These are phyloP conservation scores for Microtus ochrogaster DNA, from an alignment of 2,113 vertebrate genomes.

Conservation along the genomic window DNA sequence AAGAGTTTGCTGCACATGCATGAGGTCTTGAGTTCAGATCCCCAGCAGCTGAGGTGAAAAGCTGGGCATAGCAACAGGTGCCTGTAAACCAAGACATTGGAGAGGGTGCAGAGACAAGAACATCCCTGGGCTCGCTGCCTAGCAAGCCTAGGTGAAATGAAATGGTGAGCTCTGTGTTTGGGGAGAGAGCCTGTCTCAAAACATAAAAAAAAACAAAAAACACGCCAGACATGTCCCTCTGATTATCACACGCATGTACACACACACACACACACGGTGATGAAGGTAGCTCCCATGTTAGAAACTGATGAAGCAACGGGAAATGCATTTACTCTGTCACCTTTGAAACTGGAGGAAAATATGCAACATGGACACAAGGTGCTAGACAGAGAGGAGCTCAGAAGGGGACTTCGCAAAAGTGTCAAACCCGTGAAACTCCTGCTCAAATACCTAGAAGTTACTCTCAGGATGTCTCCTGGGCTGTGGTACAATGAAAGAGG, in stretches of 20 bases:
- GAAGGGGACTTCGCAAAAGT: not conserved
- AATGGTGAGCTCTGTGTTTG: too few species aligned
- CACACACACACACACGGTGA: not conserved
- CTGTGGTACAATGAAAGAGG: not conserved
- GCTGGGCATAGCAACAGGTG: not conserved
- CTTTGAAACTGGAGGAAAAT: conserved; percentile 18
- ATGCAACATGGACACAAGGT: not conserved
- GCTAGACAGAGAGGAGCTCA: not conserved
- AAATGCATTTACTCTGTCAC: not conserved
- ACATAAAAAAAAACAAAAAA: not conserved
- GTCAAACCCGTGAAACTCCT: not conserved
- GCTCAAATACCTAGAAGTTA: not conserved
- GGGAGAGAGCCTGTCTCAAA: not conserved
- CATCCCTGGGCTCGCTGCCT: not conserved
- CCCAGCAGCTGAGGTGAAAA: not conserved
- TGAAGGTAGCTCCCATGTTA: not conserved
- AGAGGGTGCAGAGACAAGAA: not conserved
- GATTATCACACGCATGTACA: not conserved
- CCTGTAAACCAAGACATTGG: too few species aligned
- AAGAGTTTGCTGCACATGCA: too few species aligned
- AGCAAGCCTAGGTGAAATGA: not conserved
- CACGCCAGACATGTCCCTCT: not conserved
- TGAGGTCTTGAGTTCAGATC: not conserved
- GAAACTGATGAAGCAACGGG: not conserved
- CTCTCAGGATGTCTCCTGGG: not conserved